A percentile compares a stretch with the other conserved stretches of the same genome.
Evolutionary conservation across 2,888 invertebrate species (phyloP).

Genomic region (Hemithea aestivaria): DNA sequence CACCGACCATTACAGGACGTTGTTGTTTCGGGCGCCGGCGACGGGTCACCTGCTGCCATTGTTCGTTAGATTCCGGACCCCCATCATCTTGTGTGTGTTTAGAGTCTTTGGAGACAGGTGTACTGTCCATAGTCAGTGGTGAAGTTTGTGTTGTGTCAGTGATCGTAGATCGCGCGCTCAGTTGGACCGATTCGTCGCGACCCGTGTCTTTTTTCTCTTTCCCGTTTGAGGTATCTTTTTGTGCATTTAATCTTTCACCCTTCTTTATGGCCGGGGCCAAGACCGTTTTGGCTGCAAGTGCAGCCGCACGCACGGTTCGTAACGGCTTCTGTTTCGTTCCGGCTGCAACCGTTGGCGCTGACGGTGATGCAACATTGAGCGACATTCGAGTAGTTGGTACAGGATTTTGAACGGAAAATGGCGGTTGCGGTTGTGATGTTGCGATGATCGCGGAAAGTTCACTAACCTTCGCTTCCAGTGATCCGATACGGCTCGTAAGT

Average conservation of each 20-base stretch:
- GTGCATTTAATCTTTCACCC: not conserved
- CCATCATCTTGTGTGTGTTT: too few relatives aligned
- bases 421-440: not conserved
- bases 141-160: too few relatives aligned
- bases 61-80: not conserved
- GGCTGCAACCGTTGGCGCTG: not conserved
- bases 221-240: not conserved
- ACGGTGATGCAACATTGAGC: not conserved
- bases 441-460: not conserved
- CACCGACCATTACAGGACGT: not conserved
- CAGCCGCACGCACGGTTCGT: not conserved
- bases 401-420: not conserved
- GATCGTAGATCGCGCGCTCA: too few relatives aligned
- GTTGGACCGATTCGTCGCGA: too few relatives aligned
- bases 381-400: not conserved
- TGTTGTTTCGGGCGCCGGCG: not conserved
- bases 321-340: not conserved
- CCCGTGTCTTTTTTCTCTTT: too few relatives aligned
- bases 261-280: too few relatives aligned
- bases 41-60: not conserved
- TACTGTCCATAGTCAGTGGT: too few relatives aligned
- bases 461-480: not conserved
- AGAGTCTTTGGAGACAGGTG: too few relatives aligned
- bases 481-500: not conserved
- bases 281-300: too few relatives aligned